Percentiles rank a stretch among this genome's conserved stretches.
Evolutionary conservation across 2,113 vertebrate species (phyloP).

Genomic region (Strix uralensis): DNA sequence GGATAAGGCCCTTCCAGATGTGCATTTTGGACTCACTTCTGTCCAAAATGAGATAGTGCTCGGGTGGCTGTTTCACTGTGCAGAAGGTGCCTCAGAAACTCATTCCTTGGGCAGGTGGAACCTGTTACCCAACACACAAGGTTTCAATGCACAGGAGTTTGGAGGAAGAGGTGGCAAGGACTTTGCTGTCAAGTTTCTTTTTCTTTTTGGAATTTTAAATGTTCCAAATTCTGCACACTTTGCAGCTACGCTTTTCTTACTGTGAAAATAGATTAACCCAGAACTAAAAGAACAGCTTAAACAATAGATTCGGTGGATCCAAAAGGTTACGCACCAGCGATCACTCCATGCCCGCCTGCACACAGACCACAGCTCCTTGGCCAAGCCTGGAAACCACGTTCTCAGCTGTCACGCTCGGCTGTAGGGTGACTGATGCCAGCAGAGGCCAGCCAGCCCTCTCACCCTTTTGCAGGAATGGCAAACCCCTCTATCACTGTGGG

Average conservation of each 20-base stretch:
- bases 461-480: fast-evolving
- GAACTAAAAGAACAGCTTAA: not conserved
- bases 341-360: not conserved
- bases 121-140: not conserved
- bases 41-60: not conserved
- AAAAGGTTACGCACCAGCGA: fast-evolving
- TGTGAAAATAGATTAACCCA: not conserved
- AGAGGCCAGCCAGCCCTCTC: not conserved
- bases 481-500: not conserved
- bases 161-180: not conserved
- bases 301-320: not conserved
- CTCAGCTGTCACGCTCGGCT: not conserved
- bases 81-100: not conserved
- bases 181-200: not conserved
- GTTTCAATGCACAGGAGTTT: not conserved
- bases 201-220: not conserved
- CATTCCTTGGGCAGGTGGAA: not conserved
- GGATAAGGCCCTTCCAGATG: not conserved
- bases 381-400: not conserved
- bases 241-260: not conserved
- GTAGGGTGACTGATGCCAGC: not conserved
- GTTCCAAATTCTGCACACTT: not conserved
- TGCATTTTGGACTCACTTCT: not conserved
- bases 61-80: not conserved
- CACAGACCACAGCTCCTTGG: not conserved